phyloP scores from a whole-genome alignment of 2,113 vertebrate genomes.

The Hiodon alosoides region DNA sequence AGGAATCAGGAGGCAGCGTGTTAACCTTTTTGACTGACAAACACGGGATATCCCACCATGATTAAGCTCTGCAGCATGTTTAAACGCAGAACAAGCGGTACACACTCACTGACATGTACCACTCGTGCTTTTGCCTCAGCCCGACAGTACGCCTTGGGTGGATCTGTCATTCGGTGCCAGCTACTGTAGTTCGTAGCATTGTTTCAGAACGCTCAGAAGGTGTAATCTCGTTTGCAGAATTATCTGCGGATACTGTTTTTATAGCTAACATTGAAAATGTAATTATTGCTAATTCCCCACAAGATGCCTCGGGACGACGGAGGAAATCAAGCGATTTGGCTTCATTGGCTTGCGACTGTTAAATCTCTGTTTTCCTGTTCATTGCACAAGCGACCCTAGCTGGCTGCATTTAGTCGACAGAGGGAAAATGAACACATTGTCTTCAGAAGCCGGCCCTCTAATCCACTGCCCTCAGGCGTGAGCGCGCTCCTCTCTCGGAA shows the following conservation, averaged over 20 bases:
- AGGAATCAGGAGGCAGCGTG: slow-evolving; percentile 39
- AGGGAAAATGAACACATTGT: slow-evolving; percentile 69
- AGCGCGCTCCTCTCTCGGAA: slow-evolving; percentile 58
- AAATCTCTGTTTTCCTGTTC: slow-evolving; percentile 68
- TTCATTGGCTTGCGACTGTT: slow-evolving; percentile 62
- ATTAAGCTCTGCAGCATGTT: no score
- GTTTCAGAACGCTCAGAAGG: no score
- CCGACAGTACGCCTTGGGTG: no score
- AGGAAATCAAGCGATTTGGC: slow-evolving; percentile 59
- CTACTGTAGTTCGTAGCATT: no score
- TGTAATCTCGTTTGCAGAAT: no score
- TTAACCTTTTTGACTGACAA: no score
- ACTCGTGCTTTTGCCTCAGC: no score
- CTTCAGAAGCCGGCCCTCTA: slow-evolving; percentile 59
- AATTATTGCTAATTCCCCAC: slow-evolving; percentile 21
- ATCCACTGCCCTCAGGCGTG: slow-evolving; percentile 50
- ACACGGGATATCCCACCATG: no score
- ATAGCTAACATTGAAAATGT: background rate
- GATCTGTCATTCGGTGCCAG: no score
- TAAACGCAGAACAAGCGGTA: no score
- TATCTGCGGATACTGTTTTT: slow-evolving; percentile 19
- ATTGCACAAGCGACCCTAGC: slow-evolving; percentile 62
- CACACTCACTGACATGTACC: no score
- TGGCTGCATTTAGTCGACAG: slow-evolving; percentile 67
- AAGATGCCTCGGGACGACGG: slow-evolving; percentile 29